Evolutionary conservation across 2,797 vertebrate species (phyloP), one percentile per base, ranked within the genome.

Genomic region (Anguilla pacifica): DNA sequence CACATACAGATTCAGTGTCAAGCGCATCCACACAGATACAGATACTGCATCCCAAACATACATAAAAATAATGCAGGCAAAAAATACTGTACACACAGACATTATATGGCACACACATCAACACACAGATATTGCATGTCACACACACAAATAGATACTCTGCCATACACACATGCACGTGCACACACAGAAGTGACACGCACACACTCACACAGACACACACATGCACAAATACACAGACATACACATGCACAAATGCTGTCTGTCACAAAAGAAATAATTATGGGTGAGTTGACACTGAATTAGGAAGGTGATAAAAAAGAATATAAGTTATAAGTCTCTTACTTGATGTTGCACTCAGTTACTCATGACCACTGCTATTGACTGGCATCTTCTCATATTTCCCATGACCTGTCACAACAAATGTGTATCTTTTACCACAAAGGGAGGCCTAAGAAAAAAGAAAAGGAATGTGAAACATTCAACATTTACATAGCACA

Each of bases 341-440:
- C 94, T 93, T 88, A 96, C 95, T 91, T 74, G 93, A 88, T 88
- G 93, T 92, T 79, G 91, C 92, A 25, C 93, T 93, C 0, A 86
- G 46, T 84, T 93, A 94, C 39, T 91, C 88, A 86, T 85, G 89
- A 1, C 89, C 22, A 64, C 94, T 92, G 17, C 96, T 95, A 0
- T 97, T 96, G 92, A 95, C 88, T 0, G 95, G 90, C 87, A 98
- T 96, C 92, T 98, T 99, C 95, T 99, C 97, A 6, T 99, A 99
- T 92, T 98, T 98, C 19, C 98, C 99, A 0, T 99, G 99, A 86
- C 98, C 98, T 0, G 96, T 97, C 88, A 98, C 94, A 91, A 99
- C 95, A 89, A 98, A 99, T 90, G 97, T 99, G 91, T 97, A 98
- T 91, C 94, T 97, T 93, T 97, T 98, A 87, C 95, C 95, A 86